Conservation (phyloP, 1,140 invertebrate species). For the Anastrepha ludens region DNA sequence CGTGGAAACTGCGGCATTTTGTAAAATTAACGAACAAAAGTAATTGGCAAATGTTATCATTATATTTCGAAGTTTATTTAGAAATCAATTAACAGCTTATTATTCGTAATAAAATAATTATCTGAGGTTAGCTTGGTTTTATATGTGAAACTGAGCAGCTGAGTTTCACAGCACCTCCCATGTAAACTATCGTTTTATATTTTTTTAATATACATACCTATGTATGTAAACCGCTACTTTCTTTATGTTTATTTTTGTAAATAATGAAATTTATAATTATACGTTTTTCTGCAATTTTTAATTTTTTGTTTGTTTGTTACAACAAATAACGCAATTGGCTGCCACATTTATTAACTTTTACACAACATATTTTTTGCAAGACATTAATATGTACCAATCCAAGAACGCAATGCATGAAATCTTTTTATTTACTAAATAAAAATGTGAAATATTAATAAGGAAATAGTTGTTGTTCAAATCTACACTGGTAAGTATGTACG, state of each 20-base stretch:
- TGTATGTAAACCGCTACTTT: slow-evolving; percentile 18
- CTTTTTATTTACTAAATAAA: background rate
- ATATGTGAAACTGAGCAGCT: background rate
- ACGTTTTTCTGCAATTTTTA: slow-evolving; percentile 29
- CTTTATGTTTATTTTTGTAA: slow-evolving; percentile 41
- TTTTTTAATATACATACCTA: slow-evolving; percentile 41
- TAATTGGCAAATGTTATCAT: background rate
- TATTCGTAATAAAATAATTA: background rate
- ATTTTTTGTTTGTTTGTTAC: slow-evolving; percentile 53
- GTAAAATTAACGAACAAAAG: background rate
- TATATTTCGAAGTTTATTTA: background rate
- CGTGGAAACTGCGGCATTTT: slow-evolving; percentile 41
- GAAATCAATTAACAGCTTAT: slow-evolving; percentile 11
- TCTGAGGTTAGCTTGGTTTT: background rate
- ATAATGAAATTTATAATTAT: slow-evolving; percentile 45
- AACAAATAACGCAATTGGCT: slow-evolving; percentile 40
- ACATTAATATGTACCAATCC: background rate
- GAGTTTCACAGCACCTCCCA: background rate
- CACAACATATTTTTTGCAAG: background rate
- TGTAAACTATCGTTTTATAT: slow-evolving; percentile 46
- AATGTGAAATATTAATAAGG: background rate
- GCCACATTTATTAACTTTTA: slow-evolving; percentile 36
- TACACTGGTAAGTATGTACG: background rate
- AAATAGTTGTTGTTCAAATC: background rate
- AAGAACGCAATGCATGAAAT: background rate